A percentile compares a stretch with the other conserved stretches of the same genome.
Conservation (phyloP, 1,140 invertebrate species). For the Scaptomyza montana region DNA sequence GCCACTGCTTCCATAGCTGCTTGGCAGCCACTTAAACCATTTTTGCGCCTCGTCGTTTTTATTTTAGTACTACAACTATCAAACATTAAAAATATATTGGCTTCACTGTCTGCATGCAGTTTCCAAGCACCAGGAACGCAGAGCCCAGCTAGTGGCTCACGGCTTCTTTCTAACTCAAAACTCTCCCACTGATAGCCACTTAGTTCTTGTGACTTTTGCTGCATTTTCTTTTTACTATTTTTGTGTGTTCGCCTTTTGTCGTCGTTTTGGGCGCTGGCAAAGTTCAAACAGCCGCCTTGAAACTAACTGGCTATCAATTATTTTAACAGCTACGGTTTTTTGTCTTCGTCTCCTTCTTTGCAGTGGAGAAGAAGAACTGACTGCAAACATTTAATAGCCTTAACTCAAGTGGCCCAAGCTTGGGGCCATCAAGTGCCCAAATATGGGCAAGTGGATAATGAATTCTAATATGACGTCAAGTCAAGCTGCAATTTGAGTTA, state of each 20-base stretch:
- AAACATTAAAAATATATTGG: slow-evolving; percentile 82
- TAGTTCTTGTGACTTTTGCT: slow-evolving; percentile 68
- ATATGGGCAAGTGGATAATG: slow-evolving; percentile 47
- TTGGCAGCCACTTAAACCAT: slow-evolving; percentile 68
- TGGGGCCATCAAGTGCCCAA: slow-evolving; percentile 50
- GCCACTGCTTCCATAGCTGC: background rate
- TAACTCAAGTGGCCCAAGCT: slow-evolving; percentile 18
- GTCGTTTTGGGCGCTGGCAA: slow-evolving; percentile 34
- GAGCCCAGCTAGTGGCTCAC: background rate
- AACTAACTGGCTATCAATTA: slow-evolving; percentile 78
- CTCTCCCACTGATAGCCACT: slow-evolving; percentile 63
- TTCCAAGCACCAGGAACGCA: background rate
- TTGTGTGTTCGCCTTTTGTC: slow-evolving; percentile 1
- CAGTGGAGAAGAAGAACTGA: background rate
- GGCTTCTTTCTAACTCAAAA: background rate
- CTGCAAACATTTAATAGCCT: slow-evolving; percentile 51
- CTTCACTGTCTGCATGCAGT: slow-evolving; percentile 44
- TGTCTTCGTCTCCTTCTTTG: background rate
- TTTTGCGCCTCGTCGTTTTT: slow-evolving; percentile 65
- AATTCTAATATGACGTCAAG: slow-evolving; percentile 73
- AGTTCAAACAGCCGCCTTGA: slow-evolving; percentile 71
- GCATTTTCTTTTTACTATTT: slow-evolving; percentile 55
- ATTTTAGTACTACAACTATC: slow-evolving; percentile 76
- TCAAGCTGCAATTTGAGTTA: slow-evolving; percentile 18
- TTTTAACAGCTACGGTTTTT: slow-evolving; percentile 74